Base-by-base conservation (phyloP, 2,113 vertebrate genomes). In the Platysteira castanea region DNA sequence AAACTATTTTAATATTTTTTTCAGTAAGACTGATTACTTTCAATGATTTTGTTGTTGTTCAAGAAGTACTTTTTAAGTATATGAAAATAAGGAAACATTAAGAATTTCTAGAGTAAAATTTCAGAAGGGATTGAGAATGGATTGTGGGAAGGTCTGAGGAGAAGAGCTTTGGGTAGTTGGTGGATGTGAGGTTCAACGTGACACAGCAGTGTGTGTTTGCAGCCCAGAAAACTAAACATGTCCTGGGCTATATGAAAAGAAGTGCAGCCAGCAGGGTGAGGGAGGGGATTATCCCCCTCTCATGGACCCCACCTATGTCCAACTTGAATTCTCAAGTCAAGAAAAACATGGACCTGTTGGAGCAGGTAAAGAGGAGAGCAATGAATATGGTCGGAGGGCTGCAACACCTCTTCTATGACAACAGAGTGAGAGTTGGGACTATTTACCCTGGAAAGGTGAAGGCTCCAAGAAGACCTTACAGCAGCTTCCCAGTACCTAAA, bases 201-300 rank as follows among this genome's bases (percentile, higher is more conserved):
- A n/a, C 15, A n/a, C 13, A 67, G 52, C 33, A 46, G 16, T 44
- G 15, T 44, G 44, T 50, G 27, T 26, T 50, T 27, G 8, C 12
- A 57, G 27, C 27, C 59, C 52, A 33, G 33, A 50, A 73, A 73
- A 7, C 9, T 17, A 42, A 57, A 27, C 19, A 3, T 13, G 27
- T 33, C 49, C 21, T 15, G 67, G 26, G 15, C 31, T 73, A 14
- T 44, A 23, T 7, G 30, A 50, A 50, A 65, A 42, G 28, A 46
- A 71, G 6, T 13, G 10, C 0, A 0, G 15, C 15, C 50, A n/a
- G n/a, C n/a, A n/a, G n/a, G n/a, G n/a, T n/a, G n/a, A 57, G 27
- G 5, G 11, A 42, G 6, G 14, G 18, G 16, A 52, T 68, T 59
- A 35, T 44, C 5, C 17, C 4, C 11, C 8, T 59, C 14, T 59